Base-by-base conservation (phyloP, 2,113 vertebrate genomes). In the Sylvia atricapilla region DNA sequence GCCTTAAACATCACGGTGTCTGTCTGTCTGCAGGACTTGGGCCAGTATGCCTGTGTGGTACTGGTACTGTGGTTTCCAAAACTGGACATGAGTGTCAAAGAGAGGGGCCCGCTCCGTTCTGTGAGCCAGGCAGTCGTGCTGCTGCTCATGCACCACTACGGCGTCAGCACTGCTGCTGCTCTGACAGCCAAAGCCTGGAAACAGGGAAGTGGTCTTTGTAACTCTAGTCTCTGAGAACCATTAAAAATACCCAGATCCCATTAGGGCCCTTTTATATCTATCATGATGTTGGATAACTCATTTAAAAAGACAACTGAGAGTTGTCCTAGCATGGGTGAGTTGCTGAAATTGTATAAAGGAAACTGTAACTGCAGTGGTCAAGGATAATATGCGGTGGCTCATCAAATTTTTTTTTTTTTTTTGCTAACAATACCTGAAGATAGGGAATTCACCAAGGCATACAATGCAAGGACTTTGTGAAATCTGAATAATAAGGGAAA, bases 21-120 rank as follows among this genome's bases (percentile, higher is more conserved):
- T 84, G 23, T 72, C 50, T 88, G 23, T 72, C 50, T 88, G 86
- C 30, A 55, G 79, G 79, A 47, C 53, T 76, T 27, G 7, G 44
- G 47, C 21, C 53, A 39, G 18, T 27, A 15, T 27, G 15, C 5
- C 17, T 3, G 1, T 31, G 23, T 50, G 46, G 47, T n/a, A 43
- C 46, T 43, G 67, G 25, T 46, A 10, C 43, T 33, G 33, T 41
- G 5, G 9, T 58, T 91, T 55, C 52, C 80, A 87, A 50, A 94
- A 84, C 18, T 25, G 63, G 68, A 20, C 12, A 1, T 10, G 20
- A 69, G 15, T 19, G 43, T 83, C 0, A 0, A 44, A 33, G 0
- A 43, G 59, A 66, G 43, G 24, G 3, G 30, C 28, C 20, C 8
- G 3, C 19, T 69, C 44, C 1, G 2, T 90, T 62, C 30, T 31